Evolutionary conservation across 1,140 invertebrate species (phyloP), one percentile per base, ranked within the genome.

Genomic region (Panagrolaimus sp.): DNA sequence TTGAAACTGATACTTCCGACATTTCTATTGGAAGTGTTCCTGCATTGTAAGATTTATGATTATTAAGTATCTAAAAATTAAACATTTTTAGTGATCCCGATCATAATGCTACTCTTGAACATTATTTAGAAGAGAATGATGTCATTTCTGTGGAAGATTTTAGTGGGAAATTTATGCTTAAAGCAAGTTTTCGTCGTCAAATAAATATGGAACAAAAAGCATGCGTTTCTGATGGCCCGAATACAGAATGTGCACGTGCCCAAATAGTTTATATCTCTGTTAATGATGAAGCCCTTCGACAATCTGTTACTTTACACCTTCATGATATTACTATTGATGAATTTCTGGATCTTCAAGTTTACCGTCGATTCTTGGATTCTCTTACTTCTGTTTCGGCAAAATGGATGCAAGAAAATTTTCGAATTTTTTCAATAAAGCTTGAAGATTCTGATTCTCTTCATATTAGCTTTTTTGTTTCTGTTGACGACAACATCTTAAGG

Each of bases 131-230:
- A 31, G 67, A 68, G 16, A 83, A 83, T 62, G 73, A 79, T n/a
- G 38, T 81, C 27, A 31, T 81, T 2, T 62, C 63, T 8, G 78
- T 82, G 1, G 76, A 81, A 16, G 67, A 73, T 25, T 68, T 62
- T 43, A 73, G 64, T 25, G 79, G 79, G 5, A 70, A 62, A 47
- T 51, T 81, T 16, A 43, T 42, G 16, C 68, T 83, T 9, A 71
- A 75, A 45, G 67, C 51, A 1, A 94, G 96, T 82, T 96, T 94
- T 5, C 96, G 98, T 84, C 92, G 98, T 8, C 91, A 93, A 0
- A 90, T 94, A 79, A 87, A 92, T 45, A 93, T 93, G 5, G 90
- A 89, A 0, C 93, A 97, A 89, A 91, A 95, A 84, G 89, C 97
- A 11, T 91, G 91, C 27, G 94, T 98, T 0, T 89, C 89, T 86